Conservation (phyloP, 2,797 vertebrate species). For the Channallabes apus region DNA sequence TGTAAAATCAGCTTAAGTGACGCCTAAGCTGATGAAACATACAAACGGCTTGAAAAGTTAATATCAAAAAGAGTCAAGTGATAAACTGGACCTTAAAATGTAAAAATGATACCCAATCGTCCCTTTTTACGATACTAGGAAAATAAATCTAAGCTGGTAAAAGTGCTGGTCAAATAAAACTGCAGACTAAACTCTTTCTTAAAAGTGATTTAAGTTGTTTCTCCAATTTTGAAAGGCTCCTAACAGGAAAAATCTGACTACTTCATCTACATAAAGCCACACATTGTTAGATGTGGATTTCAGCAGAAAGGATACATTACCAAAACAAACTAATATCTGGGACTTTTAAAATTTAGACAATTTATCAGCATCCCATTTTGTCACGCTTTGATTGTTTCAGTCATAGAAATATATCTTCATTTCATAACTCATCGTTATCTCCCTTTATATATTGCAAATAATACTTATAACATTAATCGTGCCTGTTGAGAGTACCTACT, state of each 20-base stretch:
- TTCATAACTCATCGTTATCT: slow-evolving; percentile 2
- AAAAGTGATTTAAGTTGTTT: not conserved
- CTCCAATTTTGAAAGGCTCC: not conserved
- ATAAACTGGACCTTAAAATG: slow-evolving; percentile 20
- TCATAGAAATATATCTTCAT: not conserved
- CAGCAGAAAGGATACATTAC: not conserved
- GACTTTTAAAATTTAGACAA: not conserved
- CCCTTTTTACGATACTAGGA: slow-evolving; percentile 57
- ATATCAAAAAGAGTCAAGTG: slow-evolving; percentile 22
- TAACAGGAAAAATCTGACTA: not conserved
- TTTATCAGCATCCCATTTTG: not conserved
- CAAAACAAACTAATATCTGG: not conserved
- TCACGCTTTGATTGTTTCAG: not conserved
- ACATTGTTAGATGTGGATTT: not conserved
- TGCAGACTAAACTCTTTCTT: not conserved
- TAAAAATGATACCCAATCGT: slow-evolving; percentile 42
- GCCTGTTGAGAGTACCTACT: not conserved
- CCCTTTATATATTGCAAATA: slow-evolving; percentile 27
- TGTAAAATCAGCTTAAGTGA: not conserved
- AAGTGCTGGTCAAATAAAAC: slow-evolving; percentile 58
- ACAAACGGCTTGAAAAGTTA: not conserved
- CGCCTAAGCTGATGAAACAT: not conserved
- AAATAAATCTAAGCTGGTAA: slow-evolving; percentile 38
- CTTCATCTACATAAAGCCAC: not conserved
- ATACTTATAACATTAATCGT: not conserved